Base-by-base conservation (phyloP, 2,113 vertebrate species). In the Candoia aspera region DNA sequence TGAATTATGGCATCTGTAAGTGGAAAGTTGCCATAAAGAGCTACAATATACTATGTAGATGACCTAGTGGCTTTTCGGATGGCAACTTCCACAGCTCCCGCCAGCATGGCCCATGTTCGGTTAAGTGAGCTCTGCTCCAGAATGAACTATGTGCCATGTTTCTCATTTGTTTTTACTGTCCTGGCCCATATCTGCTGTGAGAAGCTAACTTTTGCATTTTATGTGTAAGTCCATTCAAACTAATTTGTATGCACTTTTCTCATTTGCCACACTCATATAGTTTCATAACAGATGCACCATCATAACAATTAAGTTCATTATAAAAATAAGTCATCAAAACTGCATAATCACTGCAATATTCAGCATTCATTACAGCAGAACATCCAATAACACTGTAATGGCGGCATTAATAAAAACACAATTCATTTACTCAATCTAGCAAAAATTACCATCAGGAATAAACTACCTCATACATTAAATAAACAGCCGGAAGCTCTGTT, bases 301-400 rank as follows among this genome's bases (percentile, higher is more conserved):
- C 46, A 86, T 86, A 86, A 86, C 49, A 86, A 85, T 85, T 54
- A 85, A 86, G 84, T n/a, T 86, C 24, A 54, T 86, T 54, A 86
- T 54, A 86, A 86, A 86, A 86, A 86, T 53, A 86, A 86, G 49
- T 53, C 26, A 54, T 86, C 5, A 86, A 54, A 86, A 53, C 26
- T 86, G 23, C 24, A 54, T 86, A 54, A 86, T 86, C 49, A 86
- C 24, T 6, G 12, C 84, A 29, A 54, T 84, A 84, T 49, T 84
- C 83, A 84, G 46, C 33, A 85, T 85, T 85, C 84, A 53, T 85
- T 53, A 85, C 12, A 53, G 42, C 24, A 85, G 42, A 85, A 85
- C 46, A 53, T 26, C 42, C 84, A 85, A 85, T 53, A 49, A 53
- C 46, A 53, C 46, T 53, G 49, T 49, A 85, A 53, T 53, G 49